Base-by-base conservation (phyloP, 1,140 invertebrate genomes). In the Calliphora vicina region DNA sequence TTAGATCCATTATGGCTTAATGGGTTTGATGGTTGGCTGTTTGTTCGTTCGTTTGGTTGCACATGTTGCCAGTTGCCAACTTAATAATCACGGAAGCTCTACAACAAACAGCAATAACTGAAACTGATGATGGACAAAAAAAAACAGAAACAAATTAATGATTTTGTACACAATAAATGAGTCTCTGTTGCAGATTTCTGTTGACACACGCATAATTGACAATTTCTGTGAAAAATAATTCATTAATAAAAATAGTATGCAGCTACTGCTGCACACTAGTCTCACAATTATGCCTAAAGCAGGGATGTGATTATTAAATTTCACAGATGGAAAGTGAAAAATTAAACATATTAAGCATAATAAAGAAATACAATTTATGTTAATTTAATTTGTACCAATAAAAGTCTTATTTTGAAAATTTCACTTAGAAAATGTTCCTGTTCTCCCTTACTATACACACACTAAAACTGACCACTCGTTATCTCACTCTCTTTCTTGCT, bases 121-220 rank as follows among this genome's bases (percentile, higher is more conserved):
- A 17, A 50, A 50, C 45, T 50, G 35, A 35, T 35, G 35, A 35
- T 8, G 6, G 10, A 35, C 35, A 5, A 57, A 13, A 17, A 57
- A 57, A 17, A n/a, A 57, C 15, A n/a, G 15, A 17, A 57, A n/a
- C 15, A 57, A n/a, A n/a, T n/a, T n/a, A 57, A 57, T 57, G 1
- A 57, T 57, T 15, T 57, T 57, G 15, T n/a, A 57, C 50, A 57
- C 50, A 57, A 57, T 17, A 57, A 57, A 17, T 57, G 17, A 57
- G 17, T 57, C 4, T 15, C 45, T 57, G 13, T 57, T 57, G 45
- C 6, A 17, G 50, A 17, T 57, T 20, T 10, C 9, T 67, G 61
- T 67, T 67, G 61, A 67, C 61, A 67, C 20, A 67, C 61, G 23
- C 61, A 67, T 67, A 67, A 67, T 67, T 25, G 61, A 67, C 61